phyloP scores from a whole-genome alignment of 2,888 invertebrate genomes.

The Pseudococcus longispinus region DNA sequence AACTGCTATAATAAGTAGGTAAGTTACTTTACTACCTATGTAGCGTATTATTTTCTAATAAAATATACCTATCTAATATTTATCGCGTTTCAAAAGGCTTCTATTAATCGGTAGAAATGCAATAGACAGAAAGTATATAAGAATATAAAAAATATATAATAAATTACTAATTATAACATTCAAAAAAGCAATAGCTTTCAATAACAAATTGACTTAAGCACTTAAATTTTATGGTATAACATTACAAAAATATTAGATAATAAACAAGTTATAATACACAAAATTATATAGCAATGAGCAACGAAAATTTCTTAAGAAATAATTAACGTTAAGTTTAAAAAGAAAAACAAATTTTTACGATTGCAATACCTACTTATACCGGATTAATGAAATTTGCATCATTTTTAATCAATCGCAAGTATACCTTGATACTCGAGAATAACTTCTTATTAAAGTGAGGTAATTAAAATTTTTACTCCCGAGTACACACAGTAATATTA shows the following conservation, averaged over 20 bases:
- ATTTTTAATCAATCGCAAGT: not conserved
- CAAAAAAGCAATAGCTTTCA: slow-evolving; percentile 29
- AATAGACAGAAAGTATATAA: not conserved
- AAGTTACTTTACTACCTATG: not conserved
- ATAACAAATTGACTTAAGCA: slow-evolving; percentile 42
- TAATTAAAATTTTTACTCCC: slow-evolving; percentile 2
- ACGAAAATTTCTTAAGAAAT: slow-evolving; percentile 32
- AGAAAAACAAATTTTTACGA: not conserved
- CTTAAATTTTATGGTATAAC: slow-evolving; percentile 42
- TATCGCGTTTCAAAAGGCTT: not conserved
- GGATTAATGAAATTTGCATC: not conserved
- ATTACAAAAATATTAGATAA: slow-evolving; percentile 23
- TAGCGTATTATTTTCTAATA: not conserved
- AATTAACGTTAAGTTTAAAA: slow-evolving; percentile 25
- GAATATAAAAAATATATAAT: not conserved
- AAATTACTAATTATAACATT: slow-evolving; percentile 1
- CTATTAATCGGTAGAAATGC: not conserved
- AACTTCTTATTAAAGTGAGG: slow-evolving; percentile 1
- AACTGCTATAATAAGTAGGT: too few species aligned
- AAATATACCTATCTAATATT: not conserved
- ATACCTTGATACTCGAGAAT: not conserved
- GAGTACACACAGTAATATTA: not conserved
- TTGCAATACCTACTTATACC: not conserved
- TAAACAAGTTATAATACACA: not conserved
- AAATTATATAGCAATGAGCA: slow-evolving; percentile 41